phyloP scores from a whole-genome alignment of 2,888 invertebrate genomes.

The Eristalis tenax region DNA sequence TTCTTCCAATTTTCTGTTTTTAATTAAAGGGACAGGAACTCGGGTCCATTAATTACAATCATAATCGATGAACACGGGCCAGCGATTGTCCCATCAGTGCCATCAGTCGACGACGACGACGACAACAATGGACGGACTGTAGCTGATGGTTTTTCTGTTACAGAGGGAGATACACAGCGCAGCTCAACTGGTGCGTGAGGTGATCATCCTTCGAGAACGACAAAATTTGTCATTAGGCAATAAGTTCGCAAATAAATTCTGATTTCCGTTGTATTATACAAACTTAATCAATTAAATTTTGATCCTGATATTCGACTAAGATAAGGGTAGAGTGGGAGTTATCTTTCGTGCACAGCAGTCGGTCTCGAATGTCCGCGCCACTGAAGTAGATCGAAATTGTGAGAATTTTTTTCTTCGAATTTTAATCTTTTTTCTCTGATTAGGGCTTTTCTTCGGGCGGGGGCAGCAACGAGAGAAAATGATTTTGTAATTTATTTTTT shows the following conservation, averaged over 20 bases:
- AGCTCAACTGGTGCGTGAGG: slow-evolving; percentile 39
- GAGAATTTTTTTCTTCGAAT: background rate
- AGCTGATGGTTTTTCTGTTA: too few relatives aligned
- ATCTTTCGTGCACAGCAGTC: slow-evolving; percentile 10
- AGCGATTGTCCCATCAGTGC: slow-evolving; percentile 7
- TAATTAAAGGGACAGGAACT: slow-evolving; percentile 52
- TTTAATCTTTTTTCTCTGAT: slow-evolving; percentile 1
- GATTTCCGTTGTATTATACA: slow-evolving; percentile 25
- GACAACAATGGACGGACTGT: background rate
- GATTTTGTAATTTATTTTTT: background rate
- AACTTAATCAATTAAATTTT: slow-evolving; percentile 51
- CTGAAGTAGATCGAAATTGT: background rate
- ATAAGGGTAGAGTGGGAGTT: slow-evolving; percentile 11
- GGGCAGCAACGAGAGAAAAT: background rate
- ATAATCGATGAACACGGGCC: slow-evolving; percentile 40
- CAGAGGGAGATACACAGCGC: background rate
- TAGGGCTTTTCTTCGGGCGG: background rate
- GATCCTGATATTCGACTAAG: slow-evolving; percentile 24
- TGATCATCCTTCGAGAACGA: background rate
- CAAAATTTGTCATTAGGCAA: slow-evolving; percentile 30
- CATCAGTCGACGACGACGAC: background rate
- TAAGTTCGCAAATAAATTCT: slow-evolving; percentile 26
- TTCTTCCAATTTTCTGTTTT: slow-evolving; percentile 48
- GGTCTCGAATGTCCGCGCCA: background rate
- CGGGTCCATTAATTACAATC: slow-evolving; percentile 56